Evolutionary conservation across 2,888 invertebrate genomes (phyloP), one percentile per base, ranked within the genome.

Genomic region (Tetragnatha montana): DNA sequence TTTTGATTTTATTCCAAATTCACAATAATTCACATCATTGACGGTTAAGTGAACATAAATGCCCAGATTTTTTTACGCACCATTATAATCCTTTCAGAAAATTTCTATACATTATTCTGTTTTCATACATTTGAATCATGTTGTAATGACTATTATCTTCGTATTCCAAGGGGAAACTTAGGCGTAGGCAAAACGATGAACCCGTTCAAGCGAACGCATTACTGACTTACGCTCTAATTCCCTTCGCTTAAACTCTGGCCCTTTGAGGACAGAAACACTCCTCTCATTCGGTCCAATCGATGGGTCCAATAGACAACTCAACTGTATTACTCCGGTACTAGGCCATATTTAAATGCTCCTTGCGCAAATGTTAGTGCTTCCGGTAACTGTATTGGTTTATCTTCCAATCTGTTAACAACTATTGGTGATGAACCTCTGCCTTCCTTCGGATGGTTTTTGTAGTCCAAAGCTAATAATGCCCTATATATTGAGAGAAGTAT

Each of bases 361-460:
- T 8, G 60, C 0, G 60, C 60, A 7, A 78, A 78, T 60, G 78
- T 22, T 51, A 49, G 12, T n/a, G 19, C 80, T 70, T n/a, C 49
- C 49, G 22, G 68, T 47, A 81, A 17, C 49, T 35, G 70, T 84
- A 84, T 84, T 49, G 83, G 83, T 84, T 84, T 84, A 84, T 84
- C 76, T 49, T 69, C 76, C 83, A 84, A 69, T 75, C 47, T 68
- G 12, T 19, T 49, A 69, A 84, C 60, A 68, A 69, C n/a, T 76
- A 35, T 49, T 21, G 50, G 22, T 21, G 73, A 73, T 74, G 82
- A 74, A 76, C 68, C 35, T 74, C 22, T 74, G 35, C 35, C 35
- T 35, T 35, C 35, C 4, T 35, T 35, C 4, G 35, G 35, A 35
- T 35, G 4, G 35, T 35, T 35, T 35, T 35, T 35, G 35, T 35